Evolutionary conservation across 2,797 vertebrate species (phyloP), one percentile per base, ranked within the genome.

Genomic region (Todus mexicanus): DNA sequence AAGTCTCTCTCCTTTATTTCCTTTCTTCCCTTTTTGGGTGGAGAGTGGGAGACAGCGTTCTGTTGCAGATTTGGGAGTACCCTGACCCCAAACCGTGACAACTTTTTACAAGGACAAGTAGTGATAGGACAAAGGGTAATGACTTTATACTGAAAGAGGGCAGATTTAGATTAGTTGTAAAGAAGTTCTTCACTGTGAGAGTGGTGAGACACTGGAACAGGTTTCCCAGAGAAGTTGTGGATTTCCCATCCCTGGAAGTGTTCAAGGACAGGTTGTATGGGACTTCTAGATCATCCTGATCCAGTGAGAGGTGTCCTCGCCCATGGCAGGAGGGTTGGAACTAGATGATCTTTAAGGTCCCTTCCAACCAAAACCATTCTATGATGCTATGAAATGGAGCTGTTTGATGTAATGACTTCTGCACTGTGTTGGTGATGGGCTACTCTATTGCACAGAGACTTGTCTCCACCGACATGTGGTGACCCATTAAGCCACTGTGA

Each of bases 391-490:
- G 20, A 83, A 91, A 93, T 68, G 14, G 53, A 87, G 60, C 45
- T 71, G 79, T 70, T 91, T 83, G 78, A 87, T 64, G 31, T 83
- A 84, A 82, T 60, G 69, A 91, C 56, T 94, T 92, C 75, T 89
- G 75, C 60, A 43, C 89, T 87, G 69, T 74, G 33, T 40, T 89
- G 76, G 53, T 74, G 81, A 87, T 50, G 61, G 72, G 64, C 82
- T 92, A 70, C 68, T 73, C 56, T 60, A 68, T 17, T 69, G 70
- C 50, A 78, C 59, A 81, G 29, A 87, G 66, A 79, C 79, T 91
- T 0, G 0, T 84, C 69, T 87, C 60, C 69, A 76, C 74, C 60
- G 71, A 85, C 53, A 76, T 63, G 56, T 6, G 7, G 43, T 76
- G 88, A 77, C 66, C 66, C 82, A 64, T 87, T 85, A 84, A 93